phyloP scores from a whole-genome alignment of 2,113 vertebrate species.

The Pterocles orientalis region DNA sequence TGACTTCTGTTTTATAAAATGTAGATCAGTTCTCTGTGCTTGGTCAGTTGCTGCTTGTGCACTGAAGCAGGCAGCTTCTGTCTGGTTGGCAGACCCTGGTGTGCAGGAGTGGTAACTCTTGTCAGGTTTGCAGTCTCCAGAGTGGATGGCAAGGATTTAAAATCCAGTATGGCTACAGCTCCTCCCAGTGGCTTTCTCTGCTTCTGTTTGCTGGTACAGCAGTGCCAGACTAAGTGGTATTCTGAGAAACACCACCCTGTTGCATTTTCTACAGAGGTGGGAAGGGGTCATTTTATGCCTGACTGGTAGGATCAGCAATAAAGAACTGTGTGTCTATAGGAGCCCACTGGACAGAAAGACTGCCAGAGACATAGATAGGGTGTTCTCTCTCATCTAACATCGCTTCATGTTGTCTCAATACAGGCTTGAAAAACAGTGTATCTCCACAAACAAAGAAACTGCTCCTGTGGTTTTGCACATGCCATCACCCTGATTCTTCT shows the following conservation, averaged over 20 bases:
- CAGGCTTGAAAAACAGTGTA: background rate
- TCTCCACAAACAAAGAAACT: background rate
- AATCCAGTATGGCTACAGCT: background rate
- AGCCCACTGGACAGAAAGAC: background rate
- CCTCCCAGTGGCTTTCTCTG: constrained; percentile 34
- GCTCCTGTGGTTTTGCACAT: background rate
- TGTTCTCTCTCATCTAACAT: background rate
- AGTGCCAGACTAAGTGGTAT: background rate
- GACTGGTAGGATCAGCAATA: background rate
- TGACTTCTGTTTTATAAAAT: background rate
- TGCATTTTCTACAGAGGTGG: background rate
- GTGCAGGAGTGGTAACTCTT: background rate
- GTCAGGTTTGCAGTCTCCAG: background rate
- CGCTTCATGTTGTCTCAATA: background rate
- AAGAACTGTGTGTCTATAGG: background rate
- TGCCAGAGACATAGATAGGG: background rate
- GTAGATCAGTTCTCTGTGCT: background rate
- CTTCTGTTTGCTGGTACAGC: background rate
- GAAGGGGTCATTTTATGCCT: background rate
- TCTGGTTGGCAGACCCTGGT: background rate
- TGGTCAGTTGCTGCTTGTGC: background rate
- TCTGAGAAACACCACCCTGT: background rate
- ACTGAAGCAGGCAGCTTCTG: background rate
- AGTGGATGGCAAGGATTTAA: background rate
- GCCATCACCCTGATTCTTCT: background rate